Evolutionary conservation across 2,888 invertebrate genomes (phyloP), one percentile per base, ranked within the genome.

Genomic region (Odontocolon sp.): DNA sequence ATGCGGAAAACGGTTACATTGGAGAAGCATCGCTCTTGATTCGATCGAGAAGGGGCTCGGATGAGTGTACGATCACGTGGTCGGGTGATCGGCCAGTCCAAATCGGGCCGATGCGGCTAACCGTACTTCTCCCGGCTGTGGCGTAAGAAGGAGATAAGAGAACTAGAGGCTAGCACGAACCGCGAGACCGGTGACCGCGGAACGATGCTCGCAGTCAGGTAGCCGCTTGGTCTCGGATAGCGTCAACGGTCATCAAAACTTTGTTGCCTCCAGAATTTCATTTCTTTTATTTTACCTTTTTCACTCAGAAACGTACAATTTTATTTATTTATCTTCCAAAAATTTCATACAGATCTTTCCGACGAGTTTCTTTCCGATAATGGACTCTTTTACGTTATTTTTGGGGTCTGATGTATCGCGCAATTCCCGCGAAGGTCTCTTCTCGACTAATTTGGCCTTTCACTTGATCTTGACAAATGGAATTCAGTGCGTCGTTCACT

Each of bases 391-490:
- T 23, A 36, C 36, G 52, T 57, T 72, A 59, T 83, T 84, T 82
- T 83, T 78, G 78, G 80, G 78, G 26, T 67, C 26, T 18, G 42
- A 18, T 21, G 45, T 21, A 72, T 66, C 56, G 56, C 63, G 38
- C 56, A 47, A 23, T 14, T 38, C 28, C 45, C 42, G n/a, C 50
- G 63, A 56, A 71, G 73, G 66, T 80, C 76, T 82, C 74, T 67
- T 64, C 64, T 71, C 40, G 18, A 47, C 52, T 61, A 54, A 81
- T 79, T 73, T 80, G 74, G 80, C 81, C 79, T 85, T 83, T 84
- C 71, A 78, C 81, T 84, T 80, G 81, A 82, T 83, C 82, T 81
- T 82, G 82, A 78, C 77, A 79, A 75, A 81, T 79, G 50, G 50
- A 81, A 77, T 79, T 70, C 64, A 69, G 31, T 31, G 50, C 57